Percentiles rank a stretch among this genome's conserved stretches.
These are phyloP conservation scores for Octonoba sinensis DNA, from an alignment of 2,888 invertebrate species.

Conservation along the genomic window DNA sequence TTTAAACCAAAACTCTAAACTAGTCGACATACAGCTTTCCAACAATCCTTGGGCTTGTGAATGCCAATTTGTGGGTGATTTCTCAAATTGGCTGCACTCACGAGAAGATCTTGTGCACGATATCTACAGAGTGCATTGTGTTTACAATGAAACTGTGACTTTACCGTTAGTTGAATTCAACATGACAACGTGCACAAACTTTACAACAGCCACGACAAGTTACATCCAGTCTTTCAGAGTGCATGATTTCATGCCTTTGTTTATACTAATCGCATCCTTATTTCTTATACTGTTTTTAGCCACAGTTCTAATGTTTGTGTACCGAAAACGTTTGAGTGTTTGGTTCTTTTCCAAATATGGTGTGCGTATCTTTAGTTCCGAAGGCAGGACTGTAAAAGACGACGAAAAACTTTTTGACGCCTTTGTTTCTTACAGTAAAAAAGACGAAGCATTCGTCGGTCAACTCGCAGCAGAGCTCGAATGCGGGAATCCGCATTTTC, in stretches of 20 bases:
- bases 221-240: constrained; percentile 51
- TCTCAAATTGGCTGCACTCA: constrained; percentile 82
- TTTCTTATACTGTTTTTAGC: constrained; percentile 70
- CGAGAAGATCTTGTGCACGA: constrained; percentile 73
- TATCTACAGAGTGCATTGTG: constrained; percentile 62
- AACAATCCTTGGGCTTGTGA: constrained; percentile 87
- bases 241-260: constrained; percentile 43
- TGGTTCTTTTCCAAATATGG: constrained; percentile 86
- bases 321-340: constrained; percentile 80
- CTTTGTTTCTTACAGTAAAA: constrained; percentile 72
- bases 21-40: constrained; percentile 72
- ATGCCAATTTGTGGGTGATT: constrained; percentile 81
- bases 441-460: constrained; percentile 75
- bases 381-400: constrained; percentile 38
- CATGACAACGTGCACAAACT: constrained; percentile 64
- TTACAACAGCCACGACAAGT: constrained; percentile 50
- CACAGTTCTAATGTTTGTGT: constrained; percentile 35
- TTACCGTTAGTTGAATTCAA: constrained; percentile 64
- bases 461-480: constrained; percentile 77
- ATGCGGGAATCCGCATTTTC: constrained; percentile 75
- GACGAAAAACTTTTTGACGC: constrained; percentile 71
- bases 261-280: constrained; percentile 38
- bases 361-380: constrained; percentile 78
- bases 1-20: constrained; percentile 62
- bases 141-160: constrained; percentile 65